Conservation (phyloP, 1,140 invertebrate genomes). For the Lepidurus couesii region DNA sequence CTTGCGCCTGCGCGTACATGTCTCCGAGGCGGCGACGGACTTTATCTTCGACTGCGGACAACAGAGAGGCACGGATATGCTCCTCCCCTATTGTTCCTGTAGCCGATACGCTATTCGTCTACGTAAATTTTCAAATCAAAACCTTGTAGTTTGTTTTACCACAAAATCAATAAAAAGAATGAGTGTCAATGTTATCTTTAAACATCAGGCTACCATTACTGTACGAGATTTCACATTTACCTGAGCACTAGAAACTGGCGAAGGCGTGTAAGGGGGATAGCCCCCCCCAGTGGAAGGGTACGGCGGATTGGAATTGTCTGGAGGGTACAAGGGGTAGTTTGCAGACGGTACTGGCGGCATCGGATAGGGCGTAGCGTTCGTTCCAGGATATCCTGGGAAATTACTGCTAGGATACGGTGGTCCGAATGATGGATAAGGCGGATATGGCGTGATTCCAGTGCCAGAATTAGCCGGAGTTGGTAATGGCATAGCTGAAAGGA, state of each 20-base stretch:
- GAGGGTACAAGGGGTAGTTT: constrained; percentile 38
- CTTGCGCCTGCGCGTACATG: constrained; percentile 79
- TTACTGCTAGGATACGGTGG: constrained; percentile 54
- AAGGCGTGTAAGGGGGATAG: constrained; percentile 47
- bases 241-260: constrained; percentile 31
- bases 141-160: background rate
- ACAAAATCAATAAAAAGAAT: too few species aligned
- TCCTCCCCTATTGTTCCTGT: constrained; percentile 84
- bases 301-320: constrained; percentile 39
- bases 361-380: constrained; percentile 31
- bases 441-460: constrained; percentile 37
- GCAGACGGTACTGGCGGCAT: constrained; percentile 41
- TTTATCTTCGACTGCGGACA: constrained; percentile 94
- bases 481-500: background rate
- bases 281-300: constrained; percentile 41
- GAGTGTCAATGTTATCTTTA: too few species aligned
- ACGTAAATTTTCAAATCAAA: background rate
- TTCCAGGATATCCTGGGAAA: constrained; percentile 33
- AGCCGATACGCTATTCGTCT: constrained; percentile 31
- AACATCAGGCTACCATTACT: background rate
- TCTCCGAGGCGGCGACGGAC: constrained; percentile 78
- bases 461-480: constrained; percentile 32
- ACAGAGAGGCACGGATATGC: constrained; percentile 84
- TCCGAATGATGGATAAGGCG: constrained; percentile 40
- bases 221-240: constrained; percentile 23